Evolutionary conservation across 37 sponge, comb jelly and placozoan genomes (phyloP).

Genomic region (Oopsacas minuta): DNA sequence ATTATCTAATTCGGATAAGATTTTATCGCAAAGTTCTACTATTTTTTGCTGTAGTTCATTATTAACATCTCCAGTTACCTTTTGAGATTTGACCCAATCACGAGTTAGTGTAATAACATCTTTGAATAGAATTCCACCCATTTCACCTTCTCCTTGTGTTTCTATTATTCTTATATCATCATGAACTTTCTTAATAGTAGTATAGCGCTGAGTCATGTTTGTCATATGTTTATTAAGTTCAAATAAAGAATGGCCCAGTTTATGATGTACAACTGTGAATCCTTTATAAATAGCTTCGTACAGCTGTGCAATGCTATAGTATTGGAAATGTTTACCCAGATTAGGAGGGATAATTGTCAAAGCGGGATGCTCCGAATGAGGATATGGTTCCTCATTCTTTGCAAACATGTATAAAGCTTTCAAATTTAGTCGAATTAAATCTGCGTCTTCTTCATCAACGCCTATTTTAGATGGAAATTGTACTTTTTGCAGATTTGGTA

Average conservation of each 20-base stretch:
- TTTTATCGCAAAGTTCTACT: background rate
- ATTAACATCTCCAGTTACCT: background rate
- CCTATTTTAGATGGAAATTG: background rate
- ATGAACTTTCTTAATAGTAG: background rate
- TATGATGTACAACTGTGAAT: background rate
- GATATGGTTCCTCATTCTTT: conserved; percentile 13
- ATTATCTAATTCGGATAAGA: background rate
- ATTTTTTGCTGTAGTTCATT: background rate
- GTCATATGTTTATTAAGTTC: background rate
- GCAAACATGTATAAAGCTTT: background rate
- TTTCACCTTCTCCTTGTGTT: conserved; percentile 3
- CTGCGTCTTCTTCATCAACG: background rate
- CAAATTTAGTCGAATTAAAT: background rate
- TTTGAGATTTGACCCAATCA: background rate
- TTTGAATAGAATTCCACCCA: background rate
- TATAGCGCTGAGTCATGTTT: background rate
- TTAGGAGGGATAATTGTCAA: background rate
- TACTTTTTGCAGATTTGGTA: conserved; percentile 7
- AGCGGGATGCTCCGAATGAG: background rate
- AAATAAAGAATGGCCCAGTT: background rate
- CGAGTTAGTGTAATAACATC: background rate
- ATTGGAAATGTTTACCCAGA: background rate
- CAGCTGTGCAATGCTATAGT: background rate
- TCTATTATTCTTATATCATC: background rate
- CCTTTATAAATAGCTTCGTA: background rate